These are phyloP conservation scores for Periophthalmodon schlosseri DNA, from an alignment of 2,113 vertebrate species.

Conservation along the genomic window DNA sequence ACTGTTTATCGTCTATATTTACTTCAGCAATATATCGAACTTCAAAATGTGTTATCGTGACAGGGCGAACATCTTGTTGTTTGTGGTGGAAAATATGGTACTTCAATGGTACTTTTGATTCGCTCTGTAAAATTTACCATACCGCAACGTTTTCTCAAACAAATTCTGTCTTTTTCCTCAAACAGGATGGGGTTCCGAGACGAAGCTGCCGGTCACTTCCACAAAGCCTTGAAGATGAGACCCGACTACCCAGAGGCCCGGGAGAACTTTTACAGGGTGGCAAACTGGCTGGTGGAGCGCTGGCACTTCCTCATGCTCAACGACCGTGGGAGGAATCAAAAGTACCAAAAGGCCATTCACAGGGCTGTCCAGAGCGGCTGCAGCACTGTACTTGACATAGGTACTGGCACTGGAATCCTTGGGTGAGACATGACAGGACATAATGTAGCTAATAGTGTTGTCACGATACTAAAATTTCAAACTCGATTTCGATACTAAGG, in stretches of 20 bases:
- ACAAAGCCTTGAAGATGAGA: constrained; percentile 92
- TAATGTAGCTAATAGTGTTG: no score
- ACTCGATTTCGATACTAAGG: no score
- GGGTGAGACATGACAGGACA: constrained; percentile 77
- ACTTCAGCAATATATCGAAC: no score
- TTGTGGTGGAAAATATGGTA: no score
- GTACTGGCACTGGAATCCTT: constrained; percentile 94
- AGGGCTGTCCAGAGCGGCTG: constrained; percentile 84
- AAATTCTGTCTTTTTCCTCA: background rate
- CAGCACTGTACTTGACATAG: constrained; percentile 91
- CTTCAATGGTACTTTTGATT: no score
- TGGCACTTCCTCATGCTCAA: constrained; percentile 99
- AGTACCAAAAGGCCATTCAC: constrained; percentile 90
- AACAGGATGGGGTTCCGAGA: constrained; percentile 95
- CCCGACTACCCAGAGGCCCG: constrained; percentile 89
- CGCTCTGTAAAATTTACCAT: no score
- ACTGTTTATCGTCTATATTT: no score
- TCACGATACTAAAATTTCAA: no score
- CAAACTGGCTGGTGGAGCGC: constrained; percentile 97
- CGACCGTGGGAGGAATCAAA: constrained; percentile 86
- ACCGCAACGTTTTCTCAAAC: no score
- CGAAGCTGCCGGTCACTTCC: constrained; percentile 95
- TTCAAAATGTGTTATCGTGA: no score
- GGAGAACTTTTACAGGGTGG: constrained; percentile 96
- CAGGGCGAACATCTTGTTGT: no score